Evolutionary conservation across 2,888 invertebrate genomes (phyloP), one percentile per base, ranked within the genome.

Genomic region (Coronaproctus castanopsis): DNA sequence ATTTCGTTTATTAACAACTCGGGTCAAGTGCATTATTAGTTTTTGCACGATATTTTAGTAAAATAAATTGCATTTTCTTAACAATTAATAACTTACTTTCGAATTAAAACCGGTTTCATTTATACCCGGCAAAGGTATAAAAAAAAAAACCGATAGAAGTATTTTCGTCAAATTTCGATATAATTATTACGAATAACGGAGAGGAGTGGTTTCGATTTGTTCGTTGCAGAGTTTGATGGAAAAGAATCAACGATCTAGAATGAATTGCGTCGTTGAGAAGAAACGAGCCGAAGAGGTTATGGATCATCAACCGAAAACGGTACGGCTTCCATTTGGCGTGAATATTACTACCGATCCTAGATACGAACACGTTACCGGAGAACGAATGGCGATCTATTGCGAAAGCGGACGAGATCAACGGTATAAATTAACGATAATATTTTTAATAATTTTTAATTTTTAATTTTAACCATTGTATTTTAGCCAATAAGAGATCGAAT

Each of bases 191-290:
- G n/a, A n/a, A n/a, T n/a, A n/a, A n/a, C n/a, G n/a, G n/a, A n/a
- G n/a, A n/a, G n/a, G n/a, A n/a, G n/a, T n/a, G n/a, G n/a, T n/a
- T n/a, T n/a, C n/a, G n/a, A n/a, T n/a, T n/a, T n/a, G n/a, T n/a
- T n/a, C n/a, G n/a, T 58, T 62, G 19, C 64, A 77, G 77, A 71
- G 74, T 61, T 65, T 77, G 66, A 72, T 77, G 67, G 75, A 76
- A 64, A 75, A 75, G 65, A 75, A 72, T 65, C 70, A 74, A 60
- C 71, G 76, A 55, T 87, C 87, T 61, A 83, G 85, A 71, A 88
- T 90, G 82, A 90, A 90, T 73, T 91, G 90, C 72, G 80, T 90
- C 21, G 87, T 90, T 52, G 90, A 90, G 71, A 85, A 86, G 70
- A 85, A 87, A 66, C 81, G 81, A 64, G 80, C 83, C 57, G 89